These are phyloP conservation scores for Polyodon spathula DNA, from an alignment of 2,113 vertebrate genomes.

Conservation along the genomic window DNA sequence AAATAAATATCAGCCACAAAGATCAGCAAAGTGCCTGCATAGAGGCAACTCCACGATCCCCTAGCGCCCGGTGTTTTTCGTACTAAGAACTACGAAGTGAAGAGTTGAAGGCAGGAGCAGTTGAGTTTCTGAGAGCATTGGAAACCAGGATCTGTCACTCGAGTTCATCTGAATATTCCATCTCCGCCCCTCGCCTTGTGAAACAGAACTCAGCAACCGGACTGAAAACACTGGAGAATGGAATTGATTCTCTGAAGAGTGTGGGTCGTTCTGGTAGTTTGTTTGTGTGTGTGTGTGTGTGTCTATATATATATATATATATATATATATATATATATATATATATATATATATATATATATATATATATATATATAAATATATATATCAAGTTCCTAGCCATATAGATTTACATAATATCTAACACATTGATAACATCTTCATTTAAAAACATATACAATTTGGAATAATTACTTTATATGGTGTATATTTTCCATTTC, in stretches of 20 bases:
- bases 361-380: no score
- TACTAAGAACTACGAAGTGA: constrained; percentile 65
- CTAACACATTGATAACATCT: no score
- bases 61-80: constrained; percentile 73
- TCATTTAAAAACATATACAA: no score
- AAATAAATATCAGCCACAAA: constrained; percentile 40
- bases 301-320: no score
- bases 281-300: no score
- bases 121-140: constrained; percentile 83
- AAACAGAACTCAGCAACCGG: constrained; percentile 47
- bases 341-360: no score
- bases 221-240: constrained; percentile 19
- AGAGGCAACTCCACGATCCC: constrained; percentile 72
- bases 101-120: constrained; percentile 80
- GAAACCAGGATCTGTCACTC: constrained; percentile 83
- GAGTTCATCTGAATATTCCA: constrained; percentile 82
- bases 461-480: no score
- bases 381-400: no score
- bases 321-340: no score
- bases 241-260: not conserved
- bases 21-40: constrained; percentile 62
- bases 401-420: no score
- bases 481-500: no score
- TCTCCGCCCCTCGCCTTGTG: constrained; percentile 66
- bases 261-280: not conserved